Base-by-base conservation (phyloP, 1,140 invertebrate species). In the Eupristina koningsbergeri region DNA sequence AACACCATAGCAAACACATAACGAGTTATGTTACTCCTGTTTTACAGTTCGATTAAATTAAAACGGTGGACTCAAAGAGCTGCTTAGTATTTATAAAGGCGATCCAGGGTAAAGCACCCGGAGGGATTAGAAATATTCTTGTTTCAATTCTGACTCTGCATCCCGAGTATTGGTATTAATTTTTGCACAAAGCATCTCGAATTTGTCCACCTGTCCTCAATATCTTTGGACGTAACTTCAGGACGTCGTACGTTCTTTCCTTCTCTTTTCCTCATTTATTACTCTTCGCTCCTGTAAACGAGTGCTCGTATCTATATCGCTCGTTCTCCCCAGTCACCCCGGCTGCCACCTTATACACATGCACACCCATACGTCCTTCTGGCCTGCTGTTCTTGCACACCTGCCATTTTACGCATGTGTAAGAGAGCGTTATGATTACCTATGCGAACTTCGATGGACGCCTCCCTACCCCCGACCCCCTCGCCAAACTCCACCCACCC, bases 391-490 rank as follows among this genome's bases (percentile, higher is more conserved):
- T 15, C 1, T 13, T n/a, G 11, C 29, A 15, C 67, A 71, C 67
- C 67, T 71, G 67, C 67, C 36, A 9, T 71, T 45, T 71, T 36
- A n/a, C 9, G 67, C 19, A 36, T 22, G 26, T 71, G 67, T 71
- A 22, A 13, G 26, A 36, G 26, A 71, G 39, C 36, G 36, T 71
- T 71, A 71, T 71, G 36, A 71, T 71, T 71, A 71, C 67, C 67
- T 11, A 58, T 22, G 53, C 53, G 7, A 58, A 26, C 22, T 0
- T 71, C 67, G 1, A 11, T 7, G 41, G 41, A 45, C 41, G 34
- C 67, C 26, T n/a, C 39, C 22, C 31, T 17, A 17, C 7, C 67
- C 13, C 26, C 34, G 3, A 22, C 67, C 67, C 11, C 15, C n/a
- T n/a, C n/a, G n/a, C n/a, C n/a, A n/a, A n/a, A 5, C 31, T 36